phyloP scores from a whole-genome alignment of 1,140 invertebrate species.

The Drosophila kepulauana region DNA sequence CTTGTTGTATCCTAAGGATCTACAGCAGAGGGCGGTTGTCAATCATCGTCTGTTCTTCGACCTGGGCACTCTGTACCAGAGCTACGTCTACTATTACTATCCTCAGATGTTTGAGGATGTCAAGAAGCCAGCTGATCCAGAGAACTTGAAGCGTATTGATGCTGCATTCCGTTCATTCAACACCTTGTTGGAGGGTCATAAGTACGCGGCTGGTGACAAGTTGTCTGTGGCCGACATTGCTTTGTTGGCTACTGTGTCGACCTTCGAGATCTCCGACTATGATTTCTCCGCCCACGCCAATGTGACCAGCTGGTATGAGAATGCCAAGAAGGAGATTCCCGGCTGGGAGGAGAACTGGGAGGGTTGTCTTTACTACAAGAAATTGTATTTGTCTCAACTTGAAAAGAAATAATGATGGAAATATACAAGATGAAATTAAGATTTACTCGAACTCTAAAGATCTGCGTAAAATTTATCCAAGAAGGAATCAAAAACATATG shows the following conservation, averaged over 20 bases:
- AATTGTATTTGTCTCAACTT: slow-evolving; percentile 44
- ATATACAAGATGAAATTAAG: background rate
- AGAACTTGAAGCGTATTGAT: slow-evolving; percentile 88
- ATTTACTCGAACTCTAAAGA: too few species aligned
- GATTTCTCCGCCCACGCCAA: slow-evolving; percentile 89
- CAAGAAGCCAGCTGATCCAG: slow-evolving; percentile 87
- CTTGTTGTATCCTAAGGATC: slow-evolving; percentile 89
- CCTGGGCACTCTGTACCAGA: slow-evolving; percentile 88
- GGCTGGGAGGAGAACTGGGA: slow-evolving; percentile 90
- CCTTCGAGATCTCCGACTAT: slow-evolving; percentile 87
- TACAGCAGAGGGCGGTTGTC: slow-evolving; percentile 89
- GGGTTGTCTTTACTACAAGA: slow-evolving; percentile 86
- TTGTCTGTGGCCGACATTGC: slow-evolving; percentile 91
- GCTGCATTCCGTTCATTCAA: slow-evolving; percentile 89
- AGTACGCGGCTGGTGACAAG: slow-evolving; percentile 88
- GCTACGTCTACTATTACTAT: slow-evolving; percentile 89
- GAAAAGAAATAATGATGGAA: background rate
- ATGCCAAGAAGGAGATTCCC: slow-evolving; percentile 88
- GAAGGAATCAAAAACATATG: too few species aligned
- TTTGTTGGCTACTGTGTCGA: slow-evolving; percentile 87
- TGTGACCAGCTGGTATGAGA: slow-evolving; percentile 89
- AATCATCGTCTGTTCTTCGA: slow-evolving; percentile 92
- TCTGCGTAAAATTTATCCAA: too few species aligned
- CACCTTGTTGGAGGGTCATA: slow-evolving; percentile 87
- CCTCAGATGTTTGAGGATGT: slow-evolving; percentile 89